Base-by-base conservation (phyloP, 2,888 invertebrate genomes). In the Agonum fuliginosum region DNA sequence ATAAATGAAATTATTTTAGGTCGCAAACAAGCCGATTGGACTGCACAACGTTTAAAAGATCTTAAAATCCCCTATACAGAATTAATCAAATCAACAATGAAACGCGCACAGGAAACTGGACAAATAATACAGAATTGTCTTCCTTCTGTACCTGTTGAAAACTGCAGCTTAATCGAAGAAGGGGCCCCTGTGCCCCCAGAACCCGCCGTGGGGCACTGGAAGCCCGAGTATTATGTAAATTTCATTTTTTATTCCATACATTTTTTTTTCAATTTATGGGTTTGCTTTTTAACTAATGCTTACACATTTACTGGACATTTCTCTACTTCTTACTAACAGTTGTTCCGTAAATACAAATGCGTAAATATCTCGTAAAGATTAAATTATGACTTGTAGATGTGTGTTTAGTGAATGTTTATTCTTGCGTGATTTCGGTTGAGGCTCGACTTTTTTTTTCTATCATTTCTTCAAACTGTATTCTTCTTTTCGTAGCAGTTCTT, bases 101-200 rank as follows among this genome's bases (percentile, higher is more conserved):
- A 93, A 0, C 88, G 99, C 80, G 99, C 99, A 0, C 93, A 93
- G 81, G 96, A 99, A 86, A 99, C 99, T 0, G 95, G 96, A 0
- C 88, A 90, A 8, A 92, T 98, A 30, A 96, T 99, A 80, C 89
- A 92, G 24, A 89, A 92, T 81, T 90, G 90, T 82, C 88, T 98
- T 54, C 90, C 87, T 3, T 79, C 85, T 46, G 85, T 80, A 89
- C 90, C 87, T 12, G 88, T 93, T 0, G 89, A 89, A 75, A 89
- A 93, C 81, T 95, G 95, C 84, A 90, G 92, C 81, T 87, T 96
- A 81, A 87, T 99, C 17, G 91, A 95, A 78, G 99, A 99, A 87
- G 99, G 99, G 0, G 95, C 97, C 0, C 99, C 99, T 0, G 93
- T 97, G 81, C 94, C 95, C 0, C 98, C 98, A 0, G 98, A 98